A percentile compares a stretch with the other conserved stretches of the same genome.
These are phyloP conservation scores for Araneus ventricosus DNA, from an alignment of 1,140 invertebrate genomes.

Conservation along the genomic window DNA sequence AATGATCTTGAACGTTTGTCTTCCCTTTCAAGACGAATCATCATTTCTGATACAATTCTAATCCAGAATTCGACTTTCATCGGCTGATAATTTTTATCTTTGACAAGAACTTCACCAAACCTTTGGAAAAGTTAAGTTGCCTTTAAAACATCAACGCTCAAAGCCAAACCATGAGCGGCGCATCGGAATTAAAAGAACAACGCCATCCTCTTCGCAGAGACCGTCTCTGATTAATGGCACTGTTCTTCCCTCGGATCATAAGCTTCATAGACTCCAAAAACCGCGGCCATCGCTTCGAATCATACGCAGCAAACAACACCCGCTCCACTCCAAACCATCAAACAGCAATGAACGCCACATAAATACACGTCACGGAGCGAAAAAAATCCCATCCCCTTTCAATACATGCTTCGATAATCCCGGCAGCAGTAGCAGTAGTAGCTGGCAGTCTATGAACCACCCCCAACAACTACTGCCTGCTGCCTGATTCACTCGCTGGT, in stretches of 20 bases:
- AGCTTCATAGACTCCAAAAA: constrained; percentile 47
- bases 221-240: constrained; percentile 29
- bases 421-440: background rate
- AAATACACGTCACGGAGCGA: constrained; percentile 37
- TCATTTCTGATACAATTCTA: too few species aligned
- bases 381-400: constrained; percentile 37
- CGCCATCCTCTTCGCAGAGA: background rate
- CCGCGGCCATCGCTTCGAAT: constrained; percentile 53
- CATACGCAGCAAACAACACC: constrained; percentile 35
- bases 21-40: too few species aligned
- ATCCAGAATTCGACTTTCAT: too few species aligned
- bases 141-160: too few species aligned
- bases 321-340: background rate
- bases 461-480: too few species aligned
- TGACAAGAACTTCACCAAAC: too few species aligned
- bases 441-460: constrained; percentile 46
- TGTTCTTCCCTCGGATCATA: constrained; percentile 31
- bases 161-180: too few species aligned
- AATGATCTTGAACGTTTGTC: too few species aligned
- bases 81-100: too few species aligned
- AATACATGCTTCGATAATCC: constrained; percentile 51
- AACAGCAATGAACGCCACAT: constrained; percentile 61
- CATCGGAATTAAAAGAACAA: background rate
- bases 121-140: too few species aligned
- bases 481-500: background rate